These are phyloP conservation scores for Drosophila lacertosa DNA, from an alignment of 1,140 invertebrate genomes.

Conservation along the genomic window DNA sequence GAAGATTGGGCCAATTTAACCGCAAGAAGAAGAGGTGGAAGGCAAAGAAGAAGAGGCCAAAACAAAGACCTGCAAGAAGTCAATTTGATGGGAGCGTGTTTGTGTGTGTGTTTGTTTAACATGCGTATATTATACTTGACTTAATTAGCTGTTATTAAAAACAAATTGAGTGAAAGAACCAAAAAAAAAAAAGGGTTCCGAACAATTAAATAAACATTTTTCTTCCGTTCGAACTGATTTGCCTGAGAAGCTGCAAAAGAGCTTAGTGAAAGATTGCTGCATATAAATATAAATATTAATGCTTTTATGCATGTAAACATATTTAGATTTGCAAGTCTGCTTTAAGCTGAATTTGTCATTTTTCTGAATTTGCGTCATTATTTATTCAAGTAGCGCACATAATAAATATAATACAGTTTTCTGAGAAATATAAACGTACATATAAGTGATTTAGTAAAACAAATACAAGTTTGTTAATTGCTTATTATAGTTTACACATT, in stretches of 20 bases:
- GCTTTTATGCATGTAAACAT: too few relatives aligned
- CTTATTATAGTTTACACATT: too few relatives aligned
- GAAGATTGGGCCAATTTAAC: slow-evolving; percentile 64
- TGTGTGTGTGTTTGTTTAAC: slow-evolving; percentile 52
- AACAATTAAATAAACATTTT: slow-evolving; percentile 76
- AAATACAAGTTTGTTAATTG: too few relatives aligned
- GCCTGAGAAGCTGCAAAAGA: background rate
- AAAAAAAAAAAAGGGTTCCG: slow-evolving; percentile 24
- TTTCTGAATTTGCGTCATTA: too few relatives aligned
- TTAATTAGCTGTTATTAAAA: slow-evolving; percentile 79
- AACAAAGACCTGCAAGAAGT: slow-evolving; percentile 29
- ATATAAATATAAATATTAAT: background rate
- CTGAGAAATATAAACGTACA: too few relatives aligned
- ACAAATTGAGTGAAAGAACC: slow-evolving; percentile 61
- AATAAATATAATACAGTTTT: too few relatives aligned
- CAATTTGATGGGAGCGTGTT: slow-evolving; percentile 35
- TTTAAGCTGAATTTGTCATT: too few relatives aligned
- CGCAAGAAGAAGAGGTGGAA: slow-evolving; percentile 9
- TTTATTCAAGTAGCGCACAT: too few relatives aligned
- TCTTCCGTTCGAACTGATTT: slow-evolving; percentile 36
- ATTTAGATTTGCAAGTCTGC: too few relatives aligned
- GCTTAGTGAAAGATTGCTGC: background rate
- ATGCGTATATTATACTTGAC: slow-evolving; percentile 74
- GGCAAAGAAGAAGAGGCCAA: background rate
- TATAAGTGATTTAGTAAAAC: too few relatives aligned